These are phyloP conservation scores for Sebastes glaucus DNA, from an alignment of 2,797 vertebrate species.

Conservation along the genomic window DNA sequence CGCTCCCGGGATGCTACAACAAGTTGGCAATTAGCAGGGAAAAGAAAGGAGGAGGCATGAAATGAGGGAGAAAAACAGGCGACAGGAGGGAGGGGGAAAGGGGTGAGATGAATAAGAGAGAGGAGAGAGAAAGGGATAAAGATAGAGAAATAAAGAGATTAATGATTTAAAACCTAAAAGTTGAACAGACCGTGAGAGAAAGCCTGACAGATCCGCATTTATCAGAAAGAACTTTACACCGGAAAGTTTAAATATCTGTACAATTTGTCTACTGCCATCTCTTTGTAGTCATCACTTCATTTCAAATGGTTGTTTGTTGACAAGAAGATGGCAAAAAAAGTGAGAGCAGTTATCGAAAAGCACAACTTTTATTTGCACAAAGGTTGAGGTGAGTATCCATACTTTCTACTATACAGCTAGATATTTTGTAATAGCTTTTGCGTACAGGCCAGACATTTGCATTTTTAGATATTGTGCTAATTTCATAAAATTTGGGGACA, in stretches of 20 bases:
- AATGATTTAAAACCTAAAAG: background rate
- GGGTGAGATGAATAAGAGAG: constrained; percentile 6
- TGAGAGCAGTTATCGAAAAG: background rate
- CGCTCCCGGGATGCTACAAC: constrained; percentile 69
- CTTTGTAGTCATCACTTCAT: background rate
- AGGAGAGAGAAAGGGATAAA: background rate
- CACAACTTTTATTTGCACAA: background rate
- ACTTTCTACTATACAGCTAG: background rate
- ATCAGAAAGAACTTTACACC: background rate
- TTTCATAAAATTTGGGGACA: background rate
- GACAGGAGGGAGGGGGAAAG: constrained; percentile 5
- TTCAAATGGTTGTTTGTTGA: background rate
- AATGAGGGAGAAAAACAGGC: constrained; percentile 59
- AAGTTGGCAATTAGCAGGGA: constrained; percentile 77
- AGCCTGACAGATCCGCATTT: background rate
- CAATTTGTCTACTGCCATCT: background rate
- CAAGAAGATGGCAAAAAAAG: too few species aligned
- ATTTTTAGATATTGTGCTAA: background rate
- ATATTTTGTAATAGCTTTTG: background rate
- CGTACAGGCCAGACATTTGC: fast-evolving
- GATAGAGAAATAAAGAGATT: background rate
- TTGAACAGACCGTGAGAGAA: background rate
- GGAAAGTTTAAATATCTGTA: background rate
- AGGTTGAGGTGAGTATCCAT: background rate
- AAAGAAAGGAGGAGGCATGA: constrained; percentile 53